phyloP scores from a whole-genome alignment of 2,797 vertebrate genomes.

The Coranthus polyacanthus region DNA sequence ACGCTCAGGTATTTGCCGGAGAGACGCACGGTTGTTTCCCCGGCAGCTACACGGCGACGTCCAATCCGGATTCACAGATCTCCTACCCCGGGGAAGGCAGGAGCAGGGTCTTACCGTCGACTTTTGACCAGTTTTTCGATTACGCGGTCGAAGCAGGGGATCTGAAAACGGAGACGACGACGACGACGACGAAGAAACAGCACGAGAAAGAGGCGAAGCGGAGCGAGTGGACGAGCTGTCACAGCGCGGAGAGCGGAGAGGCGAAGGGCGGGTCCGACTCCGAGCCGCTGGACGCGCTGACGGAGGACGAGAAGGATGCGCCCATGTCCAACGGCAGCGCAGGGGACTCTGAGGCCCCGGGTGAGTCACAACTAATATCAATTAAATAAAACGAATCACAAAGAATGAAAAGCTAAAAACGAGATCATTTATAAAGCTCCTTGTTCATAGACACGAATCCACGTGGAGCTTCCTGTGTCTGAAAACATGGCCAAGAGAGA shows the following conservation, averaged over 20 bases:
- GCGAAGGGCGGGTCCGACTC: slow-evolving; percentile 41
- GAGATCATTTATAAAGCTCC: too few species aligned
- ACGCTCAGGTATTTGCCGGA: slow-evolving; percentile 4
- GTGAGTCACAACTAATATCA: slow-evolving; percentile 12
- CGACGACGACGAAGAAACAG: not conserved
- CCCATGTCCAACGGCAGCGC: slow-evolving; percentile 23
- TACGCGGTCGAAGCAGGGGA: not conserved
- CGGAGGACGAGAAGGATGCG: slow-evolving; percentile 44
- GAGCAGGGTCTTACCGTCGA: slow-evolving; percentile 12
- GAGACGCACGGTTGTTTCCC: slow-evolving; percentile 21
- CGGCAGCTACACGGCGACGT: slow-evolving; percentile 1
- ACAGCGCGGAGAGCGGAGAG: slow-evolving; percentile 33
- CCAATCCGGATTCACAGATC: slow-evolving; percentile 19
- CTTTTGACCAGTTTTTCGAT: slow-evolving; percentile 29
- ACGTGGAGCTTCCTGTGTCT: too few species aligned
- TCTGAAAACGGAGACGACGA: not conserved
- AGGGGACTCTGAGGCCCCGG: not conserved
- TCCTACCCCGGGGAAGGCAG: slow-evolving; percentile 3
- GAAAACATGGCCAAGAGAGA: too few species aligned
- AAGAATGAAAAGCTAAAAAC: too few species aligned
- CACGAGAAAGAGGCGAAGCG: not conserved
- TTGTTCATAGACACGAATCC: too few species aligned
- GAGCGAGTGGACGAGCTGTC: slow-evolving; percentile 18
- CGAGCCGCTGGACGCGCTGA: slow-evolving; percentile 10
- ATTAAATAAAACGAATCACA: too few species aligned